These are phyloP conservation scores for Aporophyla nigra DNA, from an alignment of 2,888 invertebrate genomes.

Conservation along the genomic window DNA sequence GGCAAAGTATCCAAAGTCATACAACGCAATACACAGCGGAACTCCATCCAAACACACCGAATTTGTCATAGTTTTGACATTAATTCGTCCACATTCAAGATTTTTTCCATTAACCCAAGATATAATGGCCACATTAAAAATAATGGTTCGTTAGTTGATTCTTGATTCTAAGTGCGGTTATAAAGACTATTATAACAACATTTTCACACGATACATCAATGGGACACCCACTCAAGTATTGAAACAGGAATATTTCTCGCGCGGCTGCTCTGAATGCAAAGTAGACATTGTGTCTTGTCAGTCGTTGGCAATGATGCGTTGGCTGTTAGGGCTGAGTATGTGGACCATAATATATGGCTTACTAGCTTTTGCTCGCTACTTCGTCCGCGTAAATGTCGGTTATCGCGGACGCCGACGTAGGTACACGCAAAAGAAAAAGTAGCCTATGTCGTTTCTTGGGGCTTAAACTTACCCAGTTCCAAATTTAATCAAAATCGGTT, in stretches of 20 bases:
- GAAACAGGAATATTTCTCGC: constrained; percentile 47
- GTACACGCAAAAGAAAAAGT: no score
- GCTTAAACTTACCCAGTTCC: no score
- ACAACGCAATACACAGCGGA: no score
- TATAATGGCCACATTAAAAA: constrained; percentile 33
- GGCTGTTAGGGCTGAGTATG: background rate
- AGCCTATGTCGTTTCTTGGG: no score
- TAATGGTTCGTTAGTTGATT: constrained; percentile 33
- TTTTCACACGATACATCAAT: constrained; percentile 43
- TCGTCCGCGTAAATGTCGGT: no score
- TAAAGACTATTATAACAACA: constrained; percentile 9
- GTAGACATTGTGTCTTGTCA: constrained; percentile 59
- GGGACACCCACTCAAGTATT: constrained; percentile 43
- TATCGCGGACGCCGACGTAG: no score
- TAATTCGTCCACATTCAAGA: background rate
- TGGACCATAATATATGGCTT: no score
- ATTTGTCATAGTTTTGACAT: constrained; percentile 18
- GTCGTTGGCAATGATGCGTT: constrained; percentile 24
- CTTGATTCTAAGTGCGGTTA: constrained; percentile 5
- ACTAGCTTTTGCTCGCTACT: no score
- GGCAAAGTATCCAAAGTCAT: background rate
- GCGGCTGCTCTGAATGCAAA: constrained; percentile 54
- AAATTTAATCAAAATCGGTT: no score
- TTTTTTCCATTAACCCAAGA: constrained; percentile 31
- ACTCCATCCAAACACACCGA: background rate